A percentile compares a stretch with the other conserved stretches of the same genome.
Evolutionary conservation across 1,140 invertebrate genomes (phyloP).

Genomic region (Plutomurus gul): DNA sequence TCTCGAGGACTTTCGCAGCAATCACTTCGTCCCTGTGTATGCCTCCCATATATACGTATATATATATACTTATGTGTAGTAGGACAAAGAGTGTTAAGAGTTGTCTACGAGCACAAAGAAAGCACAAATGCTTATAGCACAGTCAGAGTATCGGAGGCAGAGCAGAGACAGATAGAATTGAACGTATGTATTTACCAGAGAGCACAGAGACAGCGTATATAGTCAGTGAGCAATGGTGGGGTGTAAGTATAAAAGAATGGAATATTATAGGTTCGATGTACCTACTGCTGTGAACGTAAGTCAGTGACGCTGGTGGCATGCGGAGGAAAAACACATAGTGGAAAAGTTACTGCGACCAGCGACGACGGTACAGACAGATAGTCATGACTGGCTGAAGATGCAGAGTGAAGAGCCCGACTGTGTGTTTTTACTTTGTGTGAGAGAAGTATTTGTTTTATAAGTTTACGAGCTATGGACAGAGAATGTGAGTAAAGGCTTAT

Average conservation of each 20-base stretch:
- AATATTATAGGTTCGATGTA: too few relatives aligned
- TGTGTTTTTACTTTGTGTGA: neutral
- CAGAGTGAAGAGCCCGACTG: too few relatives aligned
- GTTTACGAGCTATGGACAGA: neutral
- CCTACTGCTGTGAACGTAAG: too few relatives aligned
- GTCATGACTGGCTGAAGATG: conserved; percentile 8
- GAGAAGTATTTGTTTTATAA: neutral
- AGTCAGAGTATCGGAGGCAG: neutral
- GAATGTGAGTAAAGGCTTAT: neutral
- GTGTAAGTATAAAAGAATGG: too few relatives aligned
- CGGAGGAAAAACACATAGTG: neutral
- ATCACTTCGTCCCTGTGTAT: neutral
- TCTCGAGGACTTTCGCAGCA: conserved; percentile 29
- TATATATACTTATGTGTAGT: neutral
- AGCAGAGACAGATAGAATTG: neutral
- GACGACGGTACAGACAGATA: too few relatives aligned
- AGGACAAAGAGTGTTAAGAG: neutral
- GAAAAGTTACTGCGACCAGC: neutral
- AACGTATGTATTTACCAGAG: neutral
- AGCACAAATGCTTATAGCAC: conserved; percentile 1
- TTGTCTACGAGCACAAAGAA: neutral
- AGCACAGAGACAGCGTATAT: too few relatives aligned
- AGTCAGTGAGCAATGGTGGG: too few relatives aligned
- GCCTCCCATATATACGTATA: too few relatives aligned
- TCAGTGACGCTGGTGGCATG: neutral